These are phyloP conservation scores for Hedychridium roseum DNA, from an alignment of 2,888 invertebrate species.

Conservation along the genomic window DNA sequence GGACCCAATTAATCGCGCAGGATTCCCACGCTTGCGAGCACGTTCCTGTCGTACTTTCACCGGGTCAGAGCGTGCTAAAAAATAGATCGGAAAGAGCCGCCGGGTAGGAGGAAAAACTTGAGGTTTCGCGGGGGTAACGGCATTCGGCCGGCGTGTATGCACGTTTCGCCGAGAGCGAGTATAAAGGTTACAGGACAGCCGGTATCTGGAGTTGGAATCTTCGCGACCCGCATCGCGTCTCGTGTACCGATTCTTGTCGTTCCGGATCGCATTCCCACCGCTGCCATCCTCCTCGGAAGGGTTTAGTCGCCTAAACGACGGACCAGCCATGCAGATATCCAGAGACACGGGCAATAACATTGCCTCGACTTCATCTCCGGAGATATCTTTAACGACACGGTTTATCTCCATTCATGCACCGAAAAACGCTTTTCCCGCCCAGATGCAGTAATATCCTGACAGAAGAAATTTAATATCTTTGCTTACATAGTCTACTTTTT, in stretches of 20 bases:
- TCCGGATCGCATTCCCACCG: slow-evolving; percentile 8
- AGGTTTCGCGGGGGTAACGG: slow-evolving; percentile 18
- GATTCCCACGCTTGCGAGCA: neutral
- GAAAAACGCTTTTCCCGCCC: too few relatives aligned
- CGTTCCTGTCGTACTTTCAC: too few relatives aligned
- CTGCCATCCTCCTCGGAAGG: slow-evolving; percentile 13
- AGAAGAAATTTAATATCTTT: too few relatives aligned
- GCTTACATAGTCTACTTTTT: too few relatives aligned
- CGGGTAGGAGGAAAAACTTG: neutral
- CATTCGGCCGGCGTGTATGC: slow-evolving; percentile 1
- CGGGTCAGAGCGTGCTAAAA: too few relatives aligned
- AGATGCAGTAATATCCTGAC: too few relatives aligned
- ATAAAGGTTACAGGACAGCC: slow-evolving; percentile 27
- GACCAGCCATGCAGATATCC: too few relatives aligned
- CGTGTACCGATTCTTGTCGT: slow-evolving; percentile 12
- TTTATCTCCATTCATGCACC: too few relatives aligned
- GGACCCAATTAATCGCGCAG: neutral
- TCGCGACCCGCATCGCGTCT: slow-evolving; percentile 8
- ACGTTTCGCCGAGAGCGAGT: neutral
- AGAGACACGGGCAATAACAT: too few relatives aligned
- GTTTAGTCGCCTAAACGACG: slow-evolving; percentile 6
- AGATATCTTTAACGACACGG: too few relatives aligned
- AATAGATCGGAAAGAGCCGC: neutral
- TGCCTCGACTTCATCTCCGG: too few relatives aligned
- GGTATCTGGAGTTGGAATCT: slow-evolving; percentile 26